Base-by-base conservation (phyloP, 2,797 vertebrate genomes). In the Bovichtus variegatus region DNA sequence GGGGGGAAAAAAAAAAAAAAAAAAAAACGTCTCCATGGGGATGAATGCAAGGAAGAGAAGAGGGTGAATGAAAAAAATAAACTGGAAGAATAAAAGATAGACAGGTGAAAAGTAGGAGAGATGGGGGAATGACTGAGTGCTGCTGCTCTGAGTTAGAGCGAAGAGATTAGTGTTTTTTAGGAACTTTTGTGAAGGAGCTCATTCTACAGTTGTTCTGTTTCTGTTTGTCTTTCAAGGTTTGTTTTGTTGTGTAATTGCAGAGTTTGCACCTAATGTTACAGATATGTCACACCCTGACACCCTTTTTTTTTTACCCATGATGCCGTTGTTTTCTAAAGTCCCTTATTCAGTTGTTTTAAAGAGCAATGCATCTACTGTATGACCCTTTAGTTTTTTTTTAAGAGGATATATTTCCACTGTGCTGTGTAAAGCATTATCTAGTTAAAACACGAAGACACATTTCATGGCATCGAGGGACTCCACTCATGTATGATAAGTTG, bases 211-310 rank as follows among this genome's bases (percentile, higher is more conserved):
- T 70, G 84, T 86, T 89, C 73, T 77, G 58, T 86, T 74, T 83
- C 75, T 80, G 73, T 87, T 88, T 44, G 78, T 90, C 87, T 86
- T 85, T 91, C 83, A 71, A 81, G 77, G 61, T 91, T 86, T 85
- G 76, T 91, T 88, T 89, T 83, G 65, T 90, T 89, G 84, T 95
- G 93, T 92, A 92, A 91, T 95, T 95, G 95, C 93, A 93, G 89
- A 95, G 94, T 95, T 95, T 95, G 95, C 94, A 95, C 95, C 96
- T 95, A 92, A 94, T 92, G 90, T 93, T 90, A 90, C 92, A 90
- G 86, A 94, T 86, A 76, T 88, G 90, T 92, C 91, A 90, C 88
- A 84, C 84, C 72, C 77, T 76, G 68, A 91, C 74, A n/a, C n/a
- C n/a, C n/a, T n/a, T n/a, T n/a, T n/a, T 74, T 75, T 90, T 83